phyloP scores from a whole-genome alignment of 2,113 vertebrate genomes.

The rat (Rattus norvegicus) region GRCr8 NC_086019.1:157801501-157802000 shows the following conservation, averaged over 20 bases:
- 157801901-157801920: not conserved
- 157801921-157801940: slow-evolving; percentile 54
- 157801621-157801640: not conserved
- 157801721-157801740: not conserved
- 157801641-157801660: not conserved
- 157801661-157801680: not conserved
- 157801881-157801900: slow-evolving; percentile 18
- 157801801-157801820: slow-evolving; percentile 29
- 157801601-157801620: not conserved
- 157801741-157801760: not conserved
- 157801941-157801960: slow-evolving; percentile 9
- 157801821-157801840: slow-evolving; percentile 36
- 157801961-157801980: slow-evolving; percentile 43
- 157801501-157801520: not conserved
- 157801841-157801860: slow-evolving; percentile 70
- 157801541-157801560: not conserved
- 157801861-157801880: not conserved
- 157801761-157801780: not conserved
- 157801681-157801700: not conserved
- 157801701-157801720: not conserved
- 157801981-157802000: slow-evolving; percentile 51
- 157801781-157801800: not conserved
- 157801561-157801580: not conserved
- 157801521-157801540: not conserved
- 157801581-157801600: not conserved